Conservation (phyloP, 2,888 invertebrate species). For the Campopleginae sp. region DNA sequence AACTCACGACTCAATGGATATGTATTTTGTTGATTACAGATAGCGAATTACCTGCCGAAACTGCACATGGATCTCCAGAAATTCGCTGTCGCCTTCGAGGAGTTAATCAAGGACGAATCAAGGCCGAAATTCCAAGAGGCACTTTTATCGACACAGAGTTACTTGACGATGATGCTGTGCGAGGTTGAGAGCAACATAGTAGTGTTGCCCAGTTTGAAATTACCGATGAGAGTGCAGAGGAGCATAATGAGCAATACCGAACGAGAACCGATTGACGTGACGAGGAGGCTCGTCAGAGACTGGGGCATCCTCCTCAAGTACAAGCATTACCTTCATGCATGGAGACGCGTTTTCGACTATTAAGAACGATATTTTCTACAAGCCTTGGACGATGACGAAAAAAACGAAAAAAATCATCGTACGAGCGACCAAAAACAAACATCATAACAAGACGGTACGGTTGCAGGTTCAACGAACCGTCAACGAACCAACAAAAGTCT, state of each 20-base stretch:
- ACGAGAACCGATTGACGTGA: conserved; percentile 80
- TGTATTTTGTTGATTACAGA: conserved; percentile 81
- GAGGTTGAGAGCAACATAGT: conserved; percentile 85
- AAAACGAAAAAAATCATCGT: background rate
- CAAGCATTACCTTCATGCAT: conserved; percentile 82
- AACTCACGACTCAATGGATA: conserved; percentile 16
- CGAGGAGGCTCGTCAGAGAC: conserved; percentile 81
- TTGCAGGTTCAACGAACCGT: conserved; percentile 40
- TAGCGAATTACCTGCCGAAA: conserved; percentile 86
- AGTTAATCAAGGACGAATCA: conserved; percentile 84
- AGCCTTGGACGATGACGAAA: background rate
- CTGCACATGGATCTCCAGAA: conserved; percentile 85
- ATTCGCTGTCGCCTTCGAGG: conserved; percentile 85
- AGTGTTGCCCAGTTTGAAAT: conserved; percentile 71
- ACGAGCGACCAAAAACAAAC: background rate
- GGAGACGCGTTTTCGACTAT: conserved; percentile 80
- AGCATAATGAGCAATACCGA: conserved; percentile 80
- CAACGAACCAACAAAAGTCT: conserved; percentile 32
- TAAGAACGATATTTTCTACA: conserved; percentile 40
- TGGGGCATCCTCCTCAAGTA: conserved; percentile 83
- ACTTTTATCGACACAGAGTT: conserved; percentile 79
- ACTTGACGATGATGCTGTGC: conserved; percentile 85
- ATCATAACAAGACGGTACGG: background rate
- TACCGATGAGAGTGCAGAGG: conserved; percentile 77
- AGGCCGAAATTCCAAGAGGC: conserved; percentile 83